phyloP scores from a whole-genome alignment of 2,113 vertebrate genomes.

The Calyptomena viridis region DNA sequence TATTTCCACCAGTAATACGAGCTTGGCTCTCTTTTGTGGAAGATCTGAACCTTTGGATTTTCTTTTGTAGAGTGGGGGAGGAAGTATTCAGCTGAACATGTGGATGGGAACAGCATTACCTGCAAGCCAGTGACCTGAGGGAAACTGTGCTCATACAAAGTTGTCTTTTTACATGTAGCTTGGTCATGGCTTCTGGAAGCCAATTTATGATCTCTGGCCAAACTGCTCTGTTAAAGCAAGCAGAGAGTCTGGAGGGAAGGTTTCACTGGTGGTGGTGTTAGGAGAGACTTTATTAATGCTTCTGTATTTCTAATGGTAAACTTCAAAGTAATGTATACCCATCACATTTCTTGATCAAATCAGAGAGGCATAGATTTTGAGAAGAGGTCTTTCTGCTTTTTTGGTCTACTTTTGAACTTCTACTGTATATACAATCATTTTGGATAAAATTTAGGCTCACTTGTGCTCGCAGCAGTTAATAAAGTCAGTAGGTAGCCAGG shows the following conservation, averaged over 20 bases:
- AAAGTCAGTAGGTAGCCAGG: neutral
- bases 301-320: neutral
- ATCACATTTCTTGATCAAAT: neutral
- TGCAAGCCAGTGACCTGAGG: neutral
- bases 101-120: neutral
- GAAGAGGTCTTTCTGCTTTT: neutral
- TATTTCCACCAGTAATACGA: neutral
- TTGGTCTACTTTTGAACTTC: neutral
- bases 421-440: neutral
- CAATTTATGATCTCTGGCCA: neutral
- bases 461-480: neutral
- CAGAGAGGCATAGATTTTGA: neutral
- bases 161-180: neutral
- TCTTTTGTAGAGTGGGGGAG: neutral
- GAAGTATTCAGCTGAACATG: fast-evolving
- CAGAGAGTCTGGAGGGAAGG: neutral
- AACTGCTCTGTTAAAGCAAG: neutral
- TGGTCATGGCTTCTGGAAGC: neutral
- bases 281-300: neutral
- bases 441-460: neutral
- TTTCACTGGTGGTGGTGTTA: neutral
- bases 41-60: neutral
- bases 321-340: neutral
- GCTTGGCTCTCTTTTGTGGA: neutral
- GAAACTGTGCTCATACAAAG: neutral